Evolutionary conservation across 2,888 invertebrate genomes (phyloP), one percentile per base, ranked within the genome.

Genomic region (Eupeodes luniger): DNA sequence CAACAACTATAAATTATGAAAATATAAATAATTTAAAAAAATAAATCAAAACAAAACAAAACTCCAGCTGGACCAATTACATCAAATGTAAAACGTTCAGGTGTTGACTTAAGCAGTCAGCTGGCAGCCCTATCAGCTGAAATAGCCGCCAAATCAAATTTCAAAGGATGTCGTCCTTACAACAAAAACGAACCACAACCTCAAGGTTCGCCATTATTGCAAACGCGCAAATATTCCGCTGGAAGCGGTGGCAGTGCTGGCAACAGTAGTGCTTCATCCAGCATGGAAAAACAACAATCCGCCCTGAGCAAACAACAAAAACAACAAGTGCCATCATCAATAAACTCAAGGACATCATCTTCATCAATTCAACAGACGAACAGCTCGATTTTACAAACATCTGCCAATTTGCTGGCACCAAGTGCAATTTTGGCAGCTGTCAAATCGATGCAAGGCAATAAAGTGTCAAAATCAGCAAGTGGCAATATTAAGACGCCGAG

Each of bases 351-450:
- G 76, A 64, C 70, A 59, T 53, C 81, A 11, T 53, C 69, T 3
- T 53, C 82, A 66, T 49, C 49, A 7, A 10, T 5, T 19, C 76
- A 77, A 62, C 76, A 74, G 19, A n/a, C 40, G 69, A 59, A 44
- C 53, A 36, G 10, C 55, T 78, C 80, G 51, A 85, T 89, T 61
- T 69, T 83, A n/a, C 89, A 82, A 66, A n/a, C 81, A n/a, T 77
- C 89, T 51, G 69, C 77, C 44, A 89, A 83, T 85, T 77, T 90
- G 19, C 62, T 90, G 79, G 90, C 90, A 84, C 90, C 90, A 66
- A 90, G 90, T 89, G 90, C 90, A 79, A 90, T 90, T 77, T 82
- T 90, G 64, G 90, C 90, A 61, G 90, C 90, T 36, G 90, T 90
- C 49, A 90, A 90, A 89, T 90, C 90, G 67, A 82, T 90, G 77